A percentile compares a stretch with the other conserved stretches of the same genome.
phyloP scores from a whole-genome alignment of 2,888 invertebrate genomes.

The Globia sparganii region DNA sequence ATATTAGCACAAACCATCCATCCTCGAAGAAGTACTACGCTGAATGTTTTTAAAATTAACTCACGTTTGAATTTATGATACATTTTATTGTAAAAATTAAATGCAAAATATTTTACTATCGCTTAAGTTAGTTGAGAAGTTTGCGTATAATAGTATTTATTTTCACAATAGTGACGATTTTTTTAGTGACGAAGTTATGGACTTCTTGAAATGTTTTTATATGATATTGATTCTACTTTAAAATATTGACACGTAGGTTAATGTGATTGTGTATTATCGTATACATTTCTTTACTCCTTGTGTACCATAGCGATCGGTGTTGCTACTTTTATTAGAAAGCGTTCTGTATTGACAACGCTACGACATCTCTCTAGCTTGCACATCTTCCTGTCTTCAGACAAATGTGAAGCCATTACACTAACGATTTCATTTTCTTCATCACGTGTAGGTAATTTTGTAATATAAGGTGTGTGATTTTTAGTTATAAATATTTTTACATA shows the following conservation, averaged over 20 bases:
- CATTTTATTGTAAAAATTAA: constrained; percentile 88
- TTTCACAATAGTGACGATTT: constrained; percentile 83
- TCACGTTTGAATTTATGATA: constrained; percentile 90
- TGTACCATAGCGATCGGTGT: constrained; percentile 78
- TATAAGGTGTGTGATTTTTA: constrained; percentile 88
- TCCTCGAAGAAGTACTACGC: constrained; percentile 87
- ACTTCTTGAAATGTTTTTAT: constrained; percentile 82
- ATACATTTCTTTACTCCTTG: constrained; percentile 79
- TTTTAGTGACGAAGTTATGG: constrained; percentile 81
- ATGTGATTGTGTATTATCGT: constrained; percentile 75
- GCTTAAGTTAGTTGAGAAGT: constrained; percentile 89
- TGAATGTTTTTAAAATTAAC: constrained; percentile 88
- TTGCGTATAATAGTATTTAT: constrained; percentile 89
- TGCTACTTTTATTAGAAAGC: constrained; percentile 67
- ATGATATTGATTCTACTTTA: constrained; percentile 82
- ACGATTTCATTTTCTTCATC: constrained; percentile 70
- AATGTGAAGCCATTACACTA: constrained; percentile 60
- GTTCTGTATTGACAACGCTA: constrained; percentile 56
- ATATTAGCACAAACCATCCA: constrained; percentile 90
- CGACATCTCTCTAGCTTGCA: constrained; percentile 56
- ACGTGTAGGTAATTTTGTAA: constrained; percentile 82
- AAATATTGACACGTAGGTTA: constrained; percentile 80
- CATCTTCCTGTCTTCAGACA: constrained; percentile 38
- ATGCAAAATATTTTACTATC: constrained; percentile 87
- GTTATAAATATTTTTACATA: constrained; percentile 84